Evolutionary conservation across 2,113 vertebrate genomes (phyloP).

Genomic region (Lepus timidus): DNA sequence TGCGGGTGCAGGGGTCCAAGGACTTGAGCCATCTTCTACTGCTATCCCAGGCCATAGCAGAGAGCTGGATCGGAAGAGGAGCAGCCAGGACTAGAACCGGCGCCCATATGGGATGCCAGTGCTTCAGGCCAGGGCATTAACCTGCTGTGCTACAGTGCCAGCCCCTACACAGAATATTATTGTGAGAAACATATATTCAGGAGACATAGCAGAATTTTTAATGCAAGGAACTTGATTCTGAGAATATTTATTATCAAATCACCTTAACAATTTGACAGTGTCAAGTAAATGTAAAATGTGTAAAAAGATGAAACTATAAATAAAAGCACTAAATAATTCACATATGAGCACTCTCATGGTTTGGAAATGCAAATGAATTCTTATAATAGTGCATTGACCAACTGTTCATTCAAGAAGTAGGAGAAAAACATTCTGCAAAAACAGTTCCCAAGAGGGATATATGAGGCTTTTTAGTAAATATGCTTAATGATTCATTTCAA

Average conservation of each 20-base stretch:
- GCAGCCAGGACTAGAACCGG: no score
- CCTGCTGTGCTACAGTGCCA: no score
- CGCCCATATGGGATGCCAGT: no score
- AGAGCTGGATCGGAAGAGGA: no score
- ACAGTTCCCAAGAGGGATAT: neutral
- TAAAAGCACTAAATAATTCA: constrained; percentile 41
- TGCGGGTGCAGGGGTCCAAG: no score
- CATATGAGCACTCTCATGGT: neutral
- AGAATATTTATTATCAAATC: constrained; percentile 39
- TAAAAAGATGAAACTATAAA: constrained; percentile 30
- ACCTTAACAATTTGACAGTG: constrained; percentile 57
- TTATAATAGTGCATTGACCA: constrained; percentile 31
- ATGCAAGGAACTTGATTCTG: neutral
- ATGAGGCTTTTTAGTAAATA: constrained; percentile 38
- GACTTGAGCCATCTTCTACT: no score
- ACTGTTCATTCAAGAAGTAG: neutral
- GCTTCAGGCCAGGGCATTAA: no score
- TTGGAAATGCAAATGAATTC: constrained; percentile 49
- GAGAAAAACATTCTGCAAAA: constrained; percentile 50
- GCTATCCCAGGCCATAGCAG: no score
- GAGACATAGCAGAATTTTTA: neutral
- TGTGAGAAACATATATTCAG: neutral
- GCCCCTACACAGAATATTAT: no score
- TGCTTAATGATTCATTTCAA: constrained; percentile 59
- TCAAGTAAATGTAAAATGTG: neutral